A percentile compares a stretch with the other conserved stretches of the same genome.
Conservation (phyloP, 2,888 invertebrate species). For the Microdon myrmicae region DNA sequence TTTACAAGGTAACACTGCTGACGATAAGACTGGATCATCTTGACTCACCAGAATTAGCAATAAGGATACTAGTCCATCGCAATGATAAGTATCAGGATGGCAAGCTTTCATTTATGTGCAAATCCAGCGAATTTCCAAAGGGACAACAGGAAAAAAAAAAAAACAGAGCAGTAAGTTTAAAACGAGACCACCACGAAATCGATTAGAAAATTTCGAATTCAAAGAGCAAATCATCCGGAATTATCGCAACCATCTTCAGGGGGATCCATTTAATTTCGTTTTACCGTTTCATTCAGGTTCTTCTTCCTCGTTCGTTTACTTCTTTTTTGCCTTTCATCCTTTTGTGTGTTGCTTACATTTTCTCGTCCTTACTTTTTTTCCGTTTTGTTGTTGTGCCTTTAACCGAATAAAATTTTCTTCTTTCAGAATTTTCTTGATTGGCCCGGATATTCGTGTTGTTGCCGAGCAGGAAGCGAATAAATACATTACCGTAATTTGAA, state of each 20-base stretch:
- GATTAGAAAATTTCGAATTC: slow-evolving; percentile 5
- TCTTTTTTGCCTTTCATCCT: background rate
- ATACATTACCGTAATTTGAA: slow-evolving; percentile 48
- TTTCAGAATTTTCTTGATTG: slow-evolving; percentile 19
- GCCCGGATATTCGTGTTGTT: slow-evolving; percentile 8
- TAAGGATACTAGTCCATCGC: too few relatives aligned
- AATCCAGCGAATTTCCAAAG: too few relatives aligned
- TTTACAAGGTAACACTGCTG: too few relatives aligned
- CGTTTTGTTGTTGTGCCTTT: too few relatives aligned
- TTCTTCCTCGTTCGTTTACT: background rate
- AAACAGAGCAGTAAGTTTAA: too few relatives aligned
- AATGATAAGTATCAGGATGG: too few relatives aligned
- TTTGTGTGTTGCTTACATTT: too few relatives aligned
- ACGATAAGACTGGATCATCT: too few relatives aligned
- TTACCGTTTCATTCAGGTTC: background rate
- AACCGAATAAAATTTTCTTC: slow-evolving; percentile 43
- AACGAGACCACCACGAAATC: too few relatives aligned
- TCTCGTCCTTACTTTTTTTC: slow-evolving; percentile 1
- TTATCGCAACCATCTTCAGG: background rate
- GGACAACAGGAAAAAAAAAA: too few relatives aligned
- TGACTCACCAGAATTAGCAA: too few relatives aligned
- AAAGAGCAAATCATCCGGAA: background rate
- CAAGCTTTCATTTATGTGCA: too few relatives aligned
- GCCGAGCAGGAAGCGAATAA: slow-evolving; percentile 33
- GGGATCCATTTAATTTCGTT: background rate